A percentile compares a stretch with the other conserved stretches of the same genome.
phyloP scores from a whole-genome alignment of 1,140 invertebrate genomes.

The Eurosta solidaginis region DNA sequence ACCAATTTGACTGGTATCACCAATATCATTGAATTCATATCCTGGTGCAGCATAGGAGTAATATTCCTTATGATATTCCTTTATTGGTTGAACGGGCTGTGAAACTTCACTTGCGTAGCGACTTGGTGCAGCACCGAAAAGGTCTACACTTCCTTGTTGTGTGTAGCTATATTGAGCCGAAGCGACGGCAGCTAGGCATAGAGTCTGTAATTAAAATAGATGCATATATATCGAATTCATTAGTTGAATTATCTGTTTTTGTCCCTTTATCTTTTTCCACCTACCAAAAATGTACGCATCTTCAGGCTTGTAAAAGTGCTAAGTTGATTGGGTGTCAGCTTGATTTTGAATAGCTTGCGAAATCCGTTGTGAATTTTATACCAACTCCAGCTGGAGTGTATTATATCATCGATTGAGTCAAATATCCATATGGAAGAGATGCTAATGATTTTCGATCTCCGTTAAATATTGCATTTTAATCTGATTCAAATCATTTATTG shows the following conservation, averaged over 20 bases:
- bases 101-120: not conserved
- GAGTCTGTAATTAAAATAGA: slow-evolving; percentile 1
- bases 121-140: not conserved
- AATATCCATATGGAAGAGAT: too few species aligned
- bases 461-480: too few species aligned
- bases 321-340: too few species aligned
- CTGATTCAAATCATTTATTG: too few species aligned
- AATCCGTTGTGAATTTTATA: too few species aligned
- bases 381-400: too few species aligned
- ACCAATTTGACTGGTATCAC: slow-evolving; percentile 39
- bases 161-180: slow-evolving; percentile 33
- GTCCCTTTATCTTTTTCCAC: not conserved
- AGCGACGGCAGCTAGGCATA: slow-evolving; percentile 34
- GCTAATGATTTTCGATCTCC: too few species aligned
- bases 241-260: not conserved
- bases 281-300: slow-evolving; percentile 52
- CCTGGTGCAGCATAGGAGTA: slow-evolving; percentile 50
- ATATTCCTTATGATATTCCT: slow-evolving; percentile 53
- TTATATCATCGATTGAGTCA: too few species aligned
- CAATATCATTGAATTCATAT: slow-evolving; percentile 45
- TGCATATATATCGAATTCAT: too few species aligned
- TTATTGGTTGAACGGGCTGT: not conserved
- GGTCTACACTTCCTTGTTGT: not conserved
- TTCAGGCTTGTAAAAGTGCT: slow-evolving; percentile 37
- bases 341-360: too few species aligned